Evolutionary conservation across 2,888 invertebrate genomes (phyloP), one percentile per base, ranked within the genome.

Genomic region (Ectemnius continuus): DNA sequence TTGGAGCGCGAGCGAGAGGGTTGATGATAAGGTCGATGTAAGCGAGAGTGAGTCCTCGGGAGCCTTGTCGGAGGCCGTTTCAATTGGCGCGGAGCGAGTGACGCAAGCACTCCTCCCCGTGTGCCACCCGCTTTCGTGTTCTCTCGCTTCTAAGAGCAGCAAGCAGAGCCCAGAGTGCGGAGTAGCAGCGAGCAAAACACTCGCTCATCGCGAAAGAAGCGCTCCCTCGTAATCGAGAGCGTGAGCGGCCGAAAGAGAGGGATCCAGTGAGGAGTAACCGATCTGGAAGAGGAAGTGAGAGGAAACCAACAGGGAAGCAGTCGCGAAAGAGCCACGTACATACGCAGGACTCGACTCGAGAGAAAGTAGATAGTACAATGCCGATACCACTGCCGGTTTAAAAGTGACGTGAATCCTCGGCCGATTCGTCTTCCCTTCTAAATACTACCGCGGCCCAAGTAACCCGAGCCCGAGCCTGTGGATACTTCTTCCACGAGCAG

Each of bases 61-160:
- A 52, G 52, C 16, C 52, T 52, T 26, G 8, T 13, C 18, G 28
- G 14, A 57, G 48, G 26, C 60, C 23, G 36, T 14, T 36, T 52
- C 45, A 69, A 76, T 76, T 76, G 75, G 75, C 26, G 60, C 45
- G 48, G n/a, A 52, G 63, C 48, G 26, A 11, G 28, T 76, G 75
- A 76, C 75, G 75, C 66, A 76, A 73, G 61, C 66, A 56, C 62
- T 76, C 63, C 70, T 47, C 69, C 61, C 48, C 48, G 69, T 67
- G 66, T 66, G 60, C 67, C 69, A 57, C 52, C 52, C 63, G 20
- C 36, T 36, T 36, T 28, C 65, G 56, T 68, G 73, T 68, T 16
- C 69, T 61, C 75, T 67, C 52, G 52, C 52, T 16, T 14, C 13
- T 6, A 14, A 52, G 52, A 36, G 36, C 36, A 36, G 36, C 36